Evolutionary conservation across 2,113 vertebrate species (phyloP), one percentile per base, ranked within the genome.

Genomic region (Odocoileus virginianus): DNA sequence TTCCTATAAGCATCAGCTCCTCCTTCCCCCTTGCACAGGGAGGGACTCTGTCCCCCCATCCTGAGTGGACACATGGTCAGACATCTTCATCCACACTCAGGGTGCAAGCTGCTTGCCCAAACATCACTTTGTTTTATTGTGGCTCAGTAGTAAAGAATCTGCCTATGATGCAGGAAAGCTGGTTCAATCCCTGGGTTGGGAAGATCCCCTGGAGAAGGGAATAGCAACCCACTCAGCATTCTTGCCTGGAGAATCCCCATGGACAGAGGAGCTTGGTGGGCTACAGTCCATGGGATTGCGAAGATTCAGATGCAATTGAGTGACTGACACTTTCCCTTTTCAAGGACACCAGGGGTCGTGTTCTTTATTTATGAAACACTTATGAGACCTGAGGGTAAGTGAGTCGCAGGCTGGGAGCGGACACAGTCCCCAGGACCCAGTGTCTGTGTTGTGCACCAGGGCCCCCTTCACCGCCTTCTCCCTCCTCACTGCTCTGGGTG

Each of bases 11-110:
- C 12, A 4, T 47, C 15, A 40, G 14, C n/a, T 86, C 55, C 28
- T 7, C 33, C 30, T 67, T 27, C n/a, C 54, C 30, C 17, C 55
- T 4, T 36, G 81, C 1, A 0, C 1, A 9, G 5, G 11, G 40
- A 90, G 47, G 52, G 8, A 9, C 27, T 50, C 8, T 15, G 13
- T n/a, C 19, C 50, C 57, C 11, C 6, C 36, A 28, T 15, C 0
- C 21, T 16, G 19, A 58, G 36, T 43, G 43, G 7, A 14, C 11
- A 6, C 4, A 2, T n/a, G 27, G 7, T 23, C 81, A 19, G 2
- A 27, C 17, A 2, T 55, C 50, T 78, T 60, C 52, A 33, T 6
- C 30, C 1, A 23, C 19, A 21, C 33, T 40, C 58, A 84, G 81
- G 12, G 6, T 12, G 12, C 36, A 21, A 43, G 12, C 2, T 43